Base-by-base conservation (phyloP, 2,797 vertebrate species). In the Diplodus puntazzo region DNA sequence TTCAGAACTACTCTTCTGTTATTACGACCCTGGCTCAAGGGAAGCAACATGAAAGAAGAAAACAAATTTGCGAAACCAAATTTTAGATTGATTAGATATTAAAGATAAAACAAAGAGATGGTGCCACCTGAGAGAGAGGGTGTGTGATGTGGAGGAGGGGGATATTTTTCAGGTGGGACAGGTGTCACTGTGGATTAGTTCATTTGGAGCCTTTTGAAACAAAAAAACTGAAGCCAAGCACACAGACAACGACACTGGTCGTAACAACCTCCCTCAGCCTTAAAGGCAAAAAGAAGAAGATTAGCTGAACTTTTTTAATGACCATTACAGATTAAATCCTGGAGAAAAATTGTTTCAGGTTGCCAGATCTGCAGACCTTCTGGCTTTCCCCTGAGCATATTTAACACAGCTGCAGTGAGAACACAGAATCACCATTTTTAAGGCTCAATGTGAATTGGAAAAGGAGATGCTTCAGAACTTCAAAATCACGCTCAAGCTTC, bases 331-430 rank as follows among this genome's bases (percentile, higher is more conserved):
- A 58, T 59, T 59, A 52, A n/a, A 30, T 18, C 18, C 17, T 59
- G 11, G 8, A 59, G 20, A 48, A 17, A 39, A 39, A 9, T 9
- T 39, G 11, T 16, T 2, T 20, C 49, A n/a, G 18, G 48, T 59
- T 50, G 45, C 12, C 46, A 59, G 48, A 54, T 75, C 6, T 48
- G 39, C 20, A 48, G 25, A 64, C 5, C 9, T 17, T 23, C 8
- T 0, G 1, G 16, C 4, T 57, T 77, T 70, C 27, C 42, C 42
- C 25, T 25, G n/a, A 77, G 50, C n/a, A 49, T 50, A 43, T 50
- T 57, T 57, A 21, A 43, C 66, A 21, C 43, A 50, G 53, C 30
- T 66, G 45, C 63, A 66, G 45, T 21, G 54, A 17, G 27, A 21
- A 8, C 4, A 17, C 25, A 52, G 50, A 17, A 73, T 57, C 50